Percentiles rank a stretch among this genome's conserved stretches.
Evolutionary conservation across 1,140 invertebrate species (phyloP).

Genomic region (Bombus turneri): DNA sequence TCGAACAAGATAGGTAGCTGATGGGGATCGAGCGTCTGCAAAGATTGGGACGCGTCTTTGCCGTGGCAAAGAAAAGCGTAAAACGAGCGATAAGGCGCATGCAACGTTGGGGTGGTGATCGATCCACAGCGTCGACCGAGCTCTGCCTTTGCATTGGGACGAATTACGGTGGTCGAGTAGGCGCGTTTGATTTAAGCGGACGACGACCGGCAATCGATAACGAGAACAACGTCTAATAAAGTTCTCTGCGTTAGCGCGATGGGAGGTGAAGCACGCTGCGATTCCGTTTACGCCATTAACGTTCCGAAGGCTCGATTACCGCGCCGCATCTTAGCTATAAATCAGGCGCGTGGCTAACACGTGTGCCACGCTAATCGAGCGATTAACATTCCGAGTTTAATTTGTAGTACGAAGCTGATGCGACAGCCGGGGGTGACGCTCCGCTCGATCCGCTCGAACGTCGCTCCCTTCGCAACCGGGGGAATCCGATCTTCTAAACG

Average conservation of each 20-base stretch:
- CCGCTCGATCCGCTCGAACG: too few species aligned
- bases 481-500: neutral
- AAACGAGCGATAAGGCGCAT: too few species aligned
- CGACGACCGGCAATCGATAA: constrained; percentile 49
- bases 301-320: constrained; percentile 55
- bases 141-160: neutral
- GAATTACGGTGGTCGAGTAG: neutral
- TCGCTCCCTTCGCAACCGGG: neutral
- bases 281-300: constrained; percentile 50
- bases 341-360: constrained; percentile 60
- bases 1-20: neutral
- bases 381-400: constrained; percentile 71
- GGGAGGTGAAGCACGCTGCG: neutral
- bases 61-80: too few species aligned
- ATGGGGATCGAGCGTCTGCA: too few species aligned
- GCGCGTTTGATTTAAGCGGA: neutral
- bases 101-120: neutral
- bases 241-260: constrained; percentile 51
- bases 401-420: constrained; percentile 41
- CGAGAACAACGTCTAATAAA: constrained; percentile 61
- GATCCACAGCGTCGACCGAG: neutral
- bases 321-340: constrained; percentile 47
- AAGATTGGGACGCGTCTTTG: too few species aligned
- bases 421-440: constrained; percentile 32
- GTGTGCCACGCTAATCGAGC: constrained; percentile 65